A percentile compares a stretch with the other conserved stretches of the same genome.
These are phyloP conservation scores for Pseudomyrmex gracilis DNA, from an alignment of 1,140 invertebrate species.

Conservation along the genomic window DNA sequence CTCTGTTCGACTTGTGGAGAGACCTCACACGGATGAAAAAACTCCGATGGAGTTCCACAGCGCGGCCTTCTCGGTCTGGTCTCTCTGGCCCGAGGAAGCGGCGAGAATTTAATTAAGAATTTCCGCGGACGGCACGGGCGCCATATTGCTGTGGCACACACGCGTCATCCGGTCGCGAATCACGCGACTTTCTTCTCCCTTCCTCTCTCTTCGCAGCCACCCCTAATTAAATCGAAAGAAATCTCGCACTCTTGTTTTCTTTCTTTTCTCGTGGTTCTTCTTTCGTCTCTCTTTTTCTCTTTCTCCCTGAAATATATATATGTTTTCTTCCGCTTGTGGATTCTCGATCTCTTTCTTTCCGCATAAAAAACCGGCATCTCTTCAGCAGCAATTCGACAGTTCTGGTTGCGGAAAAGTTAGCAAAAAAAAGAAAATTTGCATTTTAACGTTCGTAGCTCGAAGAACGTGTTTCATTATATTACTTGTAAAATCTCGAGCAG, in stretches of 20 bases:
- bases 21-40: slow-evolving; percentile 76
- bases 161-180: slow-evolving; percentile 69
- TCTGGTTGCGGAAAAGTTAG: slow-evolving; percentile 74
- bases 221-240: slow-evolving; percentile 83
- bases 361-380: background rate
- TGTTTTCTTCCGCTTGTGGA: slow-evolving; percentile 17
- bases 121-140: slow-evolving; percentile 74
- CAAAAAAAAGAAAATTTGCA: slow-evolving; percentile 59
- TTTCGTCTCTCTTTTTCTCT: slow-evolving; percentile 40
- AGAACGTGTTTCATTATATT: slow-evolving; percentile 10
- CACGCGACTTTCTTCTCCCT: slow-evolving; percentile 21
- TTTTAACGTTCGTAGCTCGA: slow-evolving; percentile 44
- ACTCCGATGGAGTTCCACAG: slow-evolving; percentile 72
- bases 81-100: slow-evolving; percentile 62
- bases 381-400: slow-evolving; percentile 74
- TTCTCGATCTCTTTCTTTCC: slow-evolving; percentile 53
- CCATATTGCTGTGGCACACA: slow-evolving; percentile 80
- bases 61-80: slow-evolving; percentile 19
- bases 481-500: background rate
- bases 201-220: background rate
- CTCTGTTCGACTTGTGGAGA: background rate
- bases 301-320: background rate
- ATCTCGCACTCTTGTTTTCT: slow-evolving; percentile 65
- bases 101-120: slow-evolving; percentile 84
- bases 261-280: background rate